phyloP scores from a whole-genome alignment of 2,888 invertebrate species.

The Leuctra nigra region DNA sequence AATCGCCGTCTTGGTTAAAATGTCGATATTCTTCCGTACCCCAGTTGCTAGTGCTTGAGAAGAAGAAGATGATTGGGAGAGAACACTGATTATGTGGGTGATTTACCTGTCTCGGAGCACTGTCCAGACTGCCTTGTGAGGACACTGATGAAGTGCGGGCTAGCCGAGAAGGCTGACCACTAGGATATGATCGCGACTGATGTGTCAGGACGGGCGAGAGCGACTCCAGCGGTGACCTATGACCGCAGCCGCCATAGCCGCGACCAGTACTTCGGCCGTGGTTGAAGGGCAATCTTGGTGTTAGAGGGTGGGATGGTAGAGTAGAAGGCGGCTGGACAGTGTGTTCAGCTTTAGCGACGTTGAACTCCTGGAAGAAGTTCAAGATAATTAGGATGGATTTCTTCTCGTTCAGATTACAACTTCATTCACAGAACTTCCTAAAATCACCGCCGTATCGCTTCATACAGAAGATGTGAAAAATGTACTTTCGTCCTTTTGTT shows the following conservation, averaged over 20 bases:
- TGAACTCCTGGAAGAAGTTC: conserved; percentile 55
- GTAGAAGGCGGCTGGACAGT: conserved; percentile 53
- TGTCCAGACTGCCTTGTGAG: conserved; percentile 76
- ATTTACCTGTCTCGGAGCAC: conserved; percentile 54
- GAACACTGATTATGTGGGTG: no score
- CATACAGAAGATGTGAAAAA: no score
- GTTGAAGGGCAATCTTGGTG: conserved; percentile 42
- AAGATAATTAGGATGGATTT: no score
- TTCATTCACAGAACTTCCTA: no score
- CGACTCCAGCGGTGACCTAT: conserved; percentile 47
- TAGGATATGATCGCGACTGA: conserved; percentile 59
- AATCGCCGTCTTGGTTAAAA: no score
- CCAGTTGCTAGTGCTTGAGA: no score
- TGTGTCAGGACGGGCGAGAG: conserved; percentile 44
- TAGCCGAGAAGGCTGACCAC: conserved; percentile 48
- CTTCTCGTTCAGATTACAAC: no score
- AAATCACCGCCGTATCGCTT: no score
- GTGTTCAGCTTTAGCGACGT: conserved; percentile 56
- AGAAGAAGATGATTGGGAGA: no score
- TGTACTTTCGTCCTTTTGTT: no score
- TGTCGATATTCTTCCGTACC: no score
- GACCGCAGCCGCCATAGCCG: no score
- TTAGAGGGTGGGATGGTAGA: conserved; percentile 39
- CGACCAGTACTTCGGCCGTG: conserved; percentile 37
- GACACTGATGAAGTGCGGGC: conserved; percentile 74